Evolutionary conservation across 53 echinoderm and acorn worm genomes (phyloP).

Genomic region (Hippasteria phrygiana): DNA sequence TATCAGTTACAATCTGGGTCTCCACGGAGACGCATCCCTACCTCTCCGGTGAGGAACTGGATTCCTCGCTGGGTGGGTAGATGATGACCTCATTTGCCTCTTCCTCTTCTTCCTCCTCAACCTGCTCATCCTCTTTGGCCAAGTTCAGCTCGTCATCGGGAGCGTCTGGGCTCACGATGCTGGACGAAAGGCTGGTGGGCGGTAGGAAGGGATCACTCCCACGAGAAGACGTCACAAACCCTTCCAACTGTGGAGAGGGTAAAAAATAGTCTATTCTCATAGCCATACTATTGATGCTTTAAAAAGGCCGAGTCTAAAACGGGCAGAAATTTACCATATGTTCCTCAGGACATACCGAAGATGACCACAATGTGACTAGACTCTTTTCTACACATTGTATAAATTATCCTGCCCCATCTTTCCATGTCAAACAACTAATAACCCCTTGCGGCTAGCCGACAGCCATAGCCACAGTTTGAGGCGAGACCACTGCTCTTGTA

Average conservation of each 20-base stretch:
- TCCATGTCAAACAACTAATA: too few species aligned
- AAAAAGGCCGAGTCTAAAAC: neutral
- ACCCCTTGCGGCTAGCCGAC: too few species aligned
- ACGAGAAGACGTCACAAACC: conserved; percentile 79
- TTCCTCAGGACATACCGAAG: too few species aligned
- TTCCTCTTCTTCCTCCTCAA: conserved; percentile 75
- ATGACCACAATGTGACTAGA: too few species aligned
- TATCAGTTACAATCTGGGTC: too few species aligned
- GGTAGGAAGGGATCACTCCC: conserved; percentile 80
- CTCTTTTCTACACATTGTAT: too few species aligned
- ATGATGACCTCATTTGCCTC: conserved; percentile 87
- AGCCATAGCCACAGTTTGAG: too few species aligned
- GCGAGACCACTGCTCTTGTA: too few species aligned
- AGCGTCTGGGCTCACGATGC: conserved; percentile 33
- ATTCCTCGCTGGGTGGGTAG: conserved; percentile 85
- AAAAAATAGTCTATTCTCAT: neutral
- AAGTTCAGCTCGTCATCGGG: conserved; percentile 67
- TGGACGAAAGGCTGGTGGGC: conserved; percentile 21
- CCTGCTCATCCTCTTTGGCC: conserved; percentile 67
- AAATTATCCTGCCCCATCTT: too few species aligned
- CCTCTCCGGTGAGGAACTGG: conserved; percentile 74
- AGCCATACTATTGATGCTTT: neutral
- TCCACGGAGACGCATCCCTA: conserved; percentile 1
- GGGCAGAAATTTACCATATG: too few species aligned
- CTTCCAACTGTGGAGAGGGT: conserved; percentile 36